A percentile compares a stretch with the other conserved stretches of the same genome.
These are phyloP conservation scores for Pleuronectes platessa DNA, from an alignment of 2,113 vertebrate genomes.

Conservation along the genomic window DNA sequence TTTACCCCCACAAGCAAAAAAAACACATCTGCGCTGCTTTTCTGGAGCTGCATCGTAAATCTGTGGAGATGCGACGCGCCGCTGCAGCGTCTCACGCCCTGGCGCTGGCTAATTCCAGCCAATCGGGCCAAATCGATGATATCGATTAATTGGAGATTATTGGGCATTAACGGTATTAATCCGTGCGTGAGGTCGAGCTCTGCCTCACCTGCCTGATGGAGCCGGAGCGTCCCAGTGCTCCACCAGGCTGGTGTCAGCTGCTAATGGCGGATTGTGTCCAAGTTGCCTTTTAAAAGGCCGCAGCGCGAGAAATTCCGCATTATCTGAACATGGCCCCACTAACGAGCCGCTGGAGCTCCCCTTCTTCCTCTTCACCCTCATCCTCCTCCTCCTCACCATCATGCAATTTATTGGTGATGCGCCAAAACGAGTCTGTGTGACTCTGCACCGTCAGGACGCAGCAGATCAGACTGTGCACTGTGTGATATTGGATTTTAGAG, in stretches of 20 bases:
- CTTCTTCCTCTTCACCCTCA: not conserved
- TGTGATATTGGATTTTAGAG: not conserved
- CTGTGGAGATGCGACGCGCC: not conserved
- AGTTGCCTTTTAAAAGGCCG: constrained; percentile 24
- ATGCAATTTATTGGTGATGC: constrained; percentile 16
- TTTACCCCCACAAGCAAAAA: not conserved
- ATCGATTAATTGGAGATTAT: not conserved
- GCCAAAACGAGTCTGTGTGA: not conserved
- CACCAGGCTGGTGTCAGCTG: constrained; percentile 20
- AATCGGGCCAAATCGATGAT: not conserved
- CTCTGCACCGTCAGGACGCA: not conserved
- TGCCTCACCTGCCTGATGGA: too few relatives aligned
- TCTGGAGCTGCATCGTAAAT: not conserved
- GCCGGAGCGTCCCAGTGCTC: not conserved
- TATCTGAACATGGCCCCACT: not conserved
- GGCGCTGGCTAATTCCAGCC: not conserved
- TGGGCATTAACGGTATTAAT: constrained; percentile 7
- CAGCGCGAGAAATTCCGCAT: constrained; percentile 42
- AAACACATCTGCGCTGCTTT: not conserved
- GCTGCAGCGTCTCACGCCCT: constrained; percentile 34
- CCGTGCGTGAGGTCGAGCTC: not conserved
- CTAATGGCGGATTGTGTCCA: constrained; percentile 49
- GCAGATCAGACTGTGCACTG: constrained; percentile 2
- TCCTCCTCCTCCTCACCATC: not conserved
- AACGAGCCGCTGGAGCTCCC: not conserved